phyloP scores from a whole-genome alignment of 2,888 invertebrate species.

The Graphium colonna region DNA sequence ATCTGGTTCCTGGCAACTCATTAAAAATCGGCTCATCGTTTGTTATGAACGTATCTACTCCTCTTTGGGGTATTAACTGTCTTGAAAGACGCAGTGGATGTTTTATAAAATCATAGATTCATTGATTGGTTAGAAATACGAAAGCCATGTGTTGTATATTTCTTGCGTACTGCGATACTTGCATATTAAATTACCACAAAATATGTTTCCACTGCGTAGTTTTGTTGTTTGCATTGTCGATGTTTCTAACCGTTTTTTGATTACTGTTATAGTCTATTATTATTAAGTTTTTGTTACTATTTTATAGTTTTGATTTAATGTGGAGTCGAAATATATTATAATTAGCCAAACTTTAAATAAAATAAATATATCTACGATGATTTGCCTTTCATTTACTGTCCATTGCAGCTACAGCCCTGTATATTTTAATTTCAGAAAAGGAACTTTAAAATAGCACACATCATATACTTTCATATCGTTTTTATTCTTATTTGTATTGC shows the following conservation, averaged over 20 bases:
- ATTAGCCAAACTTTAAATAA: constrained; percentile 10
- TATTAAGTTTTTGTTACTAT: constrained; percentile 6
- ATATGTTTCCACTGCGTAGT: background rate
- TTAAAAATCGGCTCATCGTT: too few species aligned
- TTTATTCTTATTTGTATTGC: constrained; percentile 69
- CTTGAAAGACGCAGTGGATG: too few species aligned
- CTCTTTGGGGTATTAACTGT: too few species aligned
- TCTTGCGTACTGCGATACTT: too few species aligned
- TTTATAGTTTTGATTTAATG: background rate
- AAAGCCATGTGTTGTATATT: too few species aligned
- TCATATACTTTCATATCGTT: constrained; percentile 31
- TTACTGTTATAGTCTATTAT: background rate
- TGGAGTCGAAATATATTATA: background rate
- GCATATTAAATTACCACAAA: background rate
- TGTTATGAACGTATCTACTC: too few species aligned
- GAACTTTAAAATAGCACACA: background rate
- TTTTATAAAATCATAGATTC: too few species aligned
- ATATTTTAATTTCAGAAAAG: background rate
- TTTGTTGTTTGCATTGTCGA: background rate
- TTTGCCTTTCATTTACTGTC: background rate
- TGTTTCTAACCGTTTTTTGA: background rate
- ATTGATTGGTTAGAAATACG: too few species aligned
- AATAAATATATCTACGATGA: background rate
- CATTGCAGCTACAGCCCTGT: background rate
- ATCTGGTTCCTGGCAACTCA: too few species aligned